These are phyloP conservation scores for Lucilia sericata DNA, from an alignment of 1,140 invertebrate species.

Conservation along the genomic window DNA sequence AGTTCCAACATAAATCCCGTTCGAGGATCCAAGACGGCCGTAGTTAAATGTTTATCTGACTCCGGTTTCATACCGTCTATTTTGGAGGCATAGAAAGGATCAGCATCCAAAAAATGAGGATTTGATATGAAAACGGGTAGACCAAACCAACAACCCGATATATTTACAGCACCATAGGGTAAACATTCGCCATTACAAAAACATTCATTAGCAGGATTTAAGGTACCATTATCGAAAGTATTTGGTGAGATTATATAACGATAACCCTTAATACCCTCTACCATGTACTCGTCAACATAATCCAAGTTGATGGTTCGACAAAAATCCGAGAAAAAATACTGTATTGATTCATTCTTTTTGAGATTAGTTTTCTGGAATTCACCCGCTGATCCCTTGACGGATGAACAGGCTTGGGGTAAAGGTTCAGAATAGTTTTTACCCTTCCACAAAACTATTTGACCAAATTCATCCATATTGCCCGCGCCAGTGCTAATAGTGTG, in stretches of 20 bases:
- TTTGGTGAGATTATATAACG: constrained; percentile 70
- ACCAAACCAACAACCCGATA: constrained; percentile 77
- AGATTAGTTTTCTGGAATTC: constrained; percentile 79
- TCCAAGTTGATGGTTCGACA: constrained; percentile 74
- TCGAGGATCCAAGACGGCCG: constrained; percentile 79
- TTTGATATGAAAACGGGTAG: constrained; percentile 84
- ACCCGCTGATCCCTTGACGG: constrained; percentile 76
- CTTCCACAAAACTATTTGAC: constrained; percentile 77
- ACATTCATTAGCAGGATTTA: constrained; percentile 73
- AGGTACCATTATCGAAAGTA: constrained; percentile 74
- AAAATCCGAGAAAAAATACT: constrained; percentile 76
- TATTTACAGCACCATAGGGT: constrained; percentile 75
- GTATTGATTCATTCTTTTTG: constrained; percentile 71
- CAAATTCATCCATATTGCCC: constrained; percentile 71
- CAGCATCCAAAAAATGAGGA: constrained; percentile 87
- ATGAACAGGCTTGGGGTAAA: constrained; percentile 71
- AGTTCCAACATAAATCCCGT: constrained; percentile 79
- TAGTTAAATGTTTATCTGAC: constrained; percentile 76
- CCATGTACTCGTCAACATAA: constrained; percentile 69
- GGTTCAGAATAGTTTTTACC: constrained; percentile 71
- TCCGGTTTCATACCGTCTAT: constrained; percentile 80
- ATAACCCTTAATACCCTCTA: constrained; percentile 71
- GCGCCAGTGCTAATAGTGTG: constrained; percentile 78
- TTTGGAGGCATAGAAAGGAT: constrained; percentile 74
- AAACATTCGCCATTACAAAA: constrained; percentile 77